These are phyloP conservation scores for Meda fulgida DNA, from an alignment of 2,797 vertebrate genomes.

Conservation along the genomic window DNA sequence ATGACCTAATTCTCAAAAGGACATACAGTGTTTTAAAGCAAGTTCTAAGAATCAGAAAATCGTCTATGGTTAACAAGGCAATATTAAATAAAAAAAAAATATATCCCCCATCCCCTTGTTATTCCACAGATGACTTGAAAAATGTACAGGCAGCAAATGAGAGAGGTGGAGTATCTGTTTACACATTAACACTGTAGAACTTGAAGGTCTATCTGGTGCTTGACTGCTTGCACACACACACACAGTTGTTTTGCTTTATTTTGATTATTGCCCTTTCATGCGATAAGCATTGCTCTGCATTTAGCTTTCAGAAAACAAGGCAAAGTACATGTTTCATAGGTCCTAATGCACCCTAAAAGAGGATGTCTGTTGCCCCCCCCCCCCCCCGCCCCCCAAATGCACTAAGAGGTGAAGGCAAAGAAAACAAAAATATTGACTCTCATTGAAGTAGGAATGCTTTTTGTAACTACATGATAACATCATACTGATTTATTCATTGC, in stretches of 20 bases:
- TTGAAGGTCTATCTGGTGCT: constrained; percentile 39
- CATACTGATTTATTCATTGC: neutral
- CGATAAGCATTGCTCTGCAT: constrained; percentile 32
- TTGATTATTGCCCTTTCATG: constrained; percentile 50
- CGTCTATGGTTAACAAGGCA: neutral
- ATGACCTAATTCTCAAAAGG: constrained; percentile 21
- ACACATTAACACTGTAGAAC: constrained; percentile 16
- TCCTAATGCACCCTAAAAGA: constrained; percentile 39
- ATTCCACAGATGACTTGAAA: neutral
- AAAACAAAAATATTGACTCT: constrained; percentile 25
- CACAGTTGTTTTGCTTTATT: constrained; percentile 50
- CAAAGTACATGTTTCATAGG: constrained; percentile 45
- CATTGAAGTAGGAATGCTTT: neutral
- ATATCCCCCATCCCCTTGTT: neutral
- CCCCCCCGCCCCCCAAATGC: neutral
- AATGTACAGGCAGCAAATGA: neutral
- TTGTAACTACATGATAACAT: neutral
- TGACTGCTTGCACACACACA: constrained; percentile 41
- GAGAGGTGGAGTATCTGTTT: constrained; percentile 28
- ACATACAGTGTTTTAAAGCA: constrained; percentile 4
- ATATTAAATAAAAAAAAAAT: neutral
- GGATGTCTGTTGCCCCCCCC: constrained; percentile 21
- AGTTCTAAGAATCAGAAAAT: neutral
- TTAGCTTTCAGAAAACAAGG: constrained; percentile 36
- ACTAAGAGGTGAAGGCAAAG: constrained; percentile 17